Percentiles rank a stretch among this genome's conserved stretches.
phyloP scores from a whole-genome alignment of 2,888 invertebrate species.

The Congeria kusceri region DNA sequence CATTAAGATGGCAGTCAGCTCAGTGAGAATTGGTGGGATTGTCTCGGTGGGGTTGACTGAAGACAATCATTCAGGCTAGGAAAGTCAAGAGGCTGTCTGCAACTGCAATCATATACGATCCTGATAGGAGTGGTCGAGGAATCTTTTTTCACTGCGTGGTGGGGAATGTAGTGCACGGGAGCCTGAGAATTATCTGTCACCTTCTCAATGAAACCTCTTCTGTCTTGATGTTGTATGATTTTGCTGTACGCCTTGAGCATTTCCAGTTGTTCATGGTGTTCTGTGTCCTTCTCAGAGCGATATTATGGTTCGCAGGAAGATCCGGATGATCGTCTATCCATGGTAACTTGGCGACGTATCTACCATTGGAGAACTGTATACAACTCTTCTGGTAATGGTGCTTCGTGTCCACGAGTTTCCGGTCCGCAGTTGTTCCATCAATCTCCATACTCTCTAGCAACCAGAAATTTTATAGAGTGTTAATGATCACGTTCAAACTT shows the following conservation, averaged over 20 bases:
- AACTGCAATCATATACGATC: slow-evolving; percentile 59
- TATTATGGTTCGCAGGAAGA: slow-evolving; percentile 13
- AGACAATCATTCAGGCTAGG: slow-evolving; percentile 59
- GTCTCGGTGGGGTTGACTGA: slow-evolving; percentile 34
- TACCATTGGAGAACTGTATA: slow-evolving; percentile 8
- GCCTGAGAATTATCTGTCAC: slow-evolving; percentile 8
- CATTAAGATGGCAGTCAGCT: slow-evolving; percentile 43
- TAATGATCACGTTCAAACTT: slow-evolving; percentile 6
- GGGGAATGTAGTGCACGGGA: slow-evolving; percentile 45
- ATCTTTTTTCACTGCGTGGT: slow-evolving; percentile 47
- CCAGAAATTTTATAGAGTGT: slow-evolving; percentile 35
- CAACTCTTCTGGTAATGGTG: slow-evolving; percentile 5
- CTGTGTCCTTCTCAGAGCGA: slow-evolving; percentile 14
- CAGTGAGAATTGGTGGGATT: slow-evolving; percentile 50
- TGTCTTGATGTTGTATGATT: slow-evolving; percentile 42
- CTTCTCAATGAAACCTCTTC: slow-evolving; percentile 39
- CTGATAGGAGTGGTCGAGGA: slow-evolving; percentile 47
- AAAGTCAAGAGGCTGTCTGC: slow-evolving; percentile 2
- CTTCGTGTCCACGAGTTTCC: neutral
- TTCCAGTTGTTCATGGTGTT: neutral
- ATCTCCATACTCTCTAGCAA: slow-evolving; percentile 34
- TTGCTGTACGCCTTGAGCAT: slow-evolving; percentile 12
- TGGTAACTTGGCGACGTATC: slow-evolving; percentile 22
- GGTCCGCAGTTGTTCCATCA: neutral
- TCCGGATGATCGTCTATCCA: slow-evolving; percentile 20